Percentiles rank a stretch among this genome's conserved stretches.
phyloP scores from a whole-genome alignment of 2,888 invertebrate species.

The Chrysina gloriosa region DNA sequence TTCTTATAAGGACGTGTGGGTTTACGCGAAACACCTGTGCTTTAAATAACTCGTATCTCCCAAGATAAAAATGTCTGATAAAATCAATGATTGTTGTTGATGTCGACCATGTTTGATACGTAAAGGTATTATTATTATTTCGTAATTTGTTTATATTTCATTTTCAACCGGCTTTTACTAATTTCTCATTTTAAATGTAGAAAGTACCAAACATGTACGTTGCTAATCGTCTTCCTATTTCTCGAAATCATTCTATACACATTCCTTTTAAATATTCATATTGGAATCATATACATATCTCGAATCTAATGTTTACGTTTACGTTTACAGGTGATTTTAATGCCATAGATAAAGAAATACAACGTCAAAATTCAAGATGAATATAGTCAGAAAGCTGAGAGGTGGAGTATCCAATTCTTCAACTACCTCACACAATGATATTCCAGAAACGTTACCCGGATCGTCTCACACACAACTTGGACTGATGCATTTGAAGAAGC shows the following conservation, averaged over 20 bases:
- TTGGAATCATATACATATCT: background rate
- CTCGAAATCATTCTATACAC: too few relatives aligned
- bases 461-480: slow-evolving; percentile 89
- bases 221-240: too few relatives aligned
- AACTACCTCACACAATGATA: slow-evolving; percentile 67
- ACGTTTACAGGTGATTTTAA: slow-evolving; percentile 37
- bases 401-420: slow-evolving; percentile 65
- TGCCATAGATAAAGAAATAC: background rate
- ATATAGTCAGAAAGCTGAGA: slow-evolving; percentile 92
- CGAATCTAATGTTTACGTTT: background rate
- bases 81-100: slow-evolving; percentile 40
- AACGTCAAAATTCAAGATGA: slow-evolving; percentile 70
- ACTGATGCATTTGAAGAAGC: slow-evolving; percentile 94
- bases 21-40: background rate
- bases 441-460: slow-evolving; percentile 71
- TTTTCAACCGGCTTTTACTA: background rate
- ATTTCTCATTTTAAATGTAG: background rate
- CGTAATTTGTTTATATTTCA: slow-evolving; percentile 29
- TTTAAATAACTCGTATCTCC: slow-evolving; percentile 10
- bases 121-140: slow-evolving; percentile 30
- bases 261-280: slow-evolving; percentile 30
- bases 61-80: slow-evolving; percentile 26
- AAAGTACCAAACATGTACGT: too few relatives aligned
- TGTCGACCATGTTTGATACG: slow-evolving; percentile 41
- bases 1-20: slow-evolving; percentile 6